Evolutionary conservation across 1,140 invertebrate genomes (phyloP), one percentile per base, ranked within the genome.

Genomic region (Pantala flavescens): DNA sequence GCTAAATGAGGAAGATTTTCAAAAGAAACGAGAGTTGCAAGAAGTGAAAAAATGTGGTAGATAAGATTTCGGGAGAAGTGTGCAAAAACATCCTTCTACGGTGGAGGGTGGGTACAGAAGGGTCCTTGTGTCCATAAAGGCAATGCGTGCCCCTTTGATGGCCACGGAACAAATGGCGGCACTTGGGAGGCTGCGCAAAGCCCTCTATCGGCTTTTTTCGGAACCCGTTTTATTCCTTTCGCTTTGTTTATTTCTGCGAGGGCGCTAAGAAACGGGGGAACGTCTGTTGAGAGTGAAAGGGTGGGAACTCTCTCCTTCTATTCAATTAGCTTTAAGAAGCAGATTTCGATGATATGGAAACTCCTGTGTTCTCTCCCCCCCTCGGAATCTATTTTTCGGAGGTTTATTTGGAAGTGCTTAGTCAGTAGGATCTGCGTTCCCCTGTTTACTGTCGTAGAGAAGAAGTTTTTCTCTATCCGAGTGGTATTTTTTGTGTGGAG

Each of bases 121-220:
- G 14, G 49, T 12, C 49, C 49, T 14, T 63, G 5, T 1, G 49
- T 63, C 49, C 49, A 63, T 63, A 63, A 63, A 63, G 49, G 16
- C 49, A 63, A 63, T 63, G 49, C 49, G 49, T 63, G 49, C 49
- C 49, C 14, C 49, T 63, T 63, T 63, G 49, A 63, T 63, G 49
- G 49, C 49, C 49, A 12, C n/a, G n/a, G 49, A 63, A 63, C 49
- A 63, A 63, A 63, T 63, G 49, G n/a, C 49, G 49, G 49, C 12
- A 21, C 49, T 63, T 63, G 14, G 49, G n/a, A 63, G 49, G n/a
- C 49, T 19, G 49, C 16, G 16, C 49, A 63, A 36, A 36, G 16
- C 49, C 49, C 49, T 21, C 16, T 63, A 63, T 21, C 49, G 14
- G 49, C 5, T n/a, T 63, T 21, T 21, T 63, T 21, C 49, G 49